Base-by-base conservation (phyloP, 1,140 invertebrate genomes). In the Onthophagus taurus region DNA sequence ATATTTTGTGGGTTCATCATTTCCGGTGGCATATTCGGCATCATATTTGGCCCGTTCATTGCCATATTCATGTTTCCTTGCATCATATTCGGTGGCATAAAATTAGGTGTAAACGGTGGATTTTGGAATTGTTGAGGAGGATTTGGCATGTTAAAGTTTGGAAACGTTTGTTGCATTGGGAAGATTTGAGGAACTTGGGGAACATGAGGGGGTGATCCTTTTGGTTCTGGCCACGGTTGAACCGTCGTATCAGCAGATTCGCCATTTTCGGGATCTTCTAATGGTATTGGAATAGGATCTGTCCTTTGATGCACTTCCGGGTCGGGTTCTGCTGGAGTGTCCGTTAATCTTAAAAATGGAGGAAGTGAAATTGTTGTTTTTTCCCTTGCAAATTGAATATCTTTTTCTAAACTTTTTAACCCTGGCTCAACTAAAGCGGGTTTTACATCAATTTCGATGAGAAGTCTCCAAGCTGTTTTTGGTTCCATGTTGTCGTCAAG, bases 301-400 rank as follows among this genome's bases (percentile, higher is more conserved):
- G 74, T 72, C 35, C 78, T 75, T 49, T 81, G 78, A 52, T 83
- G 78, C 5, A 74, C 75, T 66, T 94, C 89, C 41, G 80, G 63
- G 50, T 94, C 89, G 1, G 91, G 85, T 67, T 95, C 91, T 21
- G 77, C 72, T 0, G 89, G 72, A 33, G 81, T 80, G 58, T 94
- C 89, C 8, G 91, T 90, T 42, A 94, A 82, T 82, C 87, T 82
- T 54, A 83, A 80, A 60, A 92, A 91, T 64, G 91, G 93, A 2
- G 95, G 65, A 1, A 87, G 84, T 59, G 87, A 82, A 6, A 94
- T 66, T 12, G 86, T 85, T 13, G 76, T 79, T 55, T 83, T 83
- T 61, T 95, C 89, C 24, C 90, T 68, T 17, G 85, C 80, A 47
- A 81, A 81, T 63, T 96, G 90, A 41, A 90, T 81, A 34, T 85